phyloP scores from a whole-genome alignment of 2,888 invertebrate species.

The Smittia sp. region DNA sequence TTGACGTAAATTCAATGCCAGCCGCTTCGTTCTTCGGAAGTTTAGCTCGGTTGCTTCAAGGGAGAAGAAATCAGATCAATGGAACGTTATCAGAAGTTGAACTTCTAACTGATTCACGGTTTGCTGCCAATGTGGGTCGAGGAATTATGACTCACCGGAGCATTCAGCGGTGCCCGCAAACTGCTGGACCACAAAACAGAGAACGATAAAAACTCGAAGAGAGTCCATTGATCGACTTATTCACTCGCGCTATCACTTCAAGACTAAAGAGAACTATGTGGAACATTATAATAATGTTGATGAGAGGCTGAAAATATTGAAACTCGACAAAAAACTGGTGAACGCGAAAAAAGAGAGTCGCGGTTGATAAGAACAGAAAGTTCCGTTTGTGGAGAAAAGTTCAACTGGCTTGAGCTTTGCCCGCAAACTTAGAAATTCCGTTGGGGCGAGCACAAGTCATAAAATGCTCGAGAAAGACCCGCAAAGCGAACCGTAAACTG shows the following conservation, averaged over 20 bases:
- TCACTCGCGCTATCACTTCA: neutral
- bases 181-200: neutral
- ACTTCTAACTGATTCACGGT: neutral
- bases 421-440: too few species aligned
- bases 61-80: neutral
- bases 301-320: neutral
- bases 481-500: too few species aligned
- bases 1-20: conserved; percentile 32
- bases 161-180: neutral
- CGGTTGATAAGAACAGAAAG: neutral
- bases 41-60: neutral
- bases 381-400: too few species aligned
- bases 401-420: too few species aligned
- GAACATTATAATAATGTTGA: neutral
- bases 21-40: neutral
- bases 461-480: too few species aligned
- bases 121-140: neutral
- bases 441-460: too few species aligned
- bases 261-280: conserved; percentile 19
- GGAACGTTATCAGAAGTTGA: neutral
- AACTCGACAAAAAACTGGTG: neutral
- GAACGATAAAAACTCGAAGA: neutral
- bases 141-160: neutral
- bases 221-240: conserved; percentile 11
- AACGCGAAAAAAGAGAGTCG: neutral